Conservation (phyloP, 2,113 vertebrate species). For the Thunnus maccoyii region DNA sequence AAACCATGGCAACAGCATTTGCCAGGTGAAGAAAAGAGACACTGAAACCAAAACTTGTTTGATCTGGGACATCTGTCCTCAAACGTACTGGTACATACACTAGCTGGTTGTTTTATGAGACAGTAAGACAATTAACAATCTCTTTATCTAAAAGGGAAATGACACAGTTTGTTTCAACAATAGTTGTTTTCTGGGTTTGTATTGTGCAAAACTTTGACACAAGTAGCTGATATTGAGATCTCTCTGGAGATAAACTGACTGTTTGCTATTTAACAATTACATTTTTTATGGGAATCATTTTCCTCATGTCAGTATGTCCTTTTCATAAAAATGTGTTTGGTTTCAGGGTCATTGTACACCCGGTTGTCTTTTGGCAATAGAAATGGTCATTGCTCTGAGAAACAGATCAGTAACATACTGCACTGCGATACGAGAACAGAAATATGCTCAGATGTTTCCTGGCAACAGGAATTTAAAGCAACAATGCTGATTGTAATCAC, state of each 20-base stretch:
- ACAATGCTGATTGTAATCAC: neutral
- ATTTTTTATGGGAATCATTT: neutral
- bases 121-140: conserved; percentile 35
- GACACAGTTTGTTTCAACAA: conserved; percentile 36
- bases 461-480: conserved; percentile 17
- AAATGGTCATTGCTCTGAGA: conserved; percentile 40
- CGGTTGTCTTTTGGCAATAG: conserved; percentile 18
- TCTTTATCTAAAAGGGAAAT: conserved; percentile 29
- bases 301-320: conserved; percentile 1
- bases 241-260: conserved; percentile 4
- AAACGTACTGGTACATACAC: conserved; percentile 17
- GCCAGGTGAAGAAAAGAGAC: conserved; percentile 63
- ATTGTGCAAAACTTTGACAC: conserved; percentile 35
- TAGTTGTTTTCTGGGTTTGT: conserved; percentile 27
- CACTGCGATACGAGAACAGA: neutral
- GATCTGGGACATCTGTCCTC: conserved; percentile 42
- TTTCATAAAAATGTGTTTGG: conserved; percentile 29
- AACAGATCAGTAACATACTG: conserved; percentile 27
- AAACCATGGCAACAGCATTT: conserved; percentile 82
- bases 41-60: conserved; percentile 56
- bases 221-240: conserved; percentile 10
- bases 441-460: conserved; percentile 5
- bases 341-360: conserved; percentile 50
- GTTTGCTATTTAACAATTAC: neutral
- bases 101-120: conserved; percentile 19